Conservation (phyloP, 2,888 invertebrate species). For the Druceiella hillmani region DNA sequence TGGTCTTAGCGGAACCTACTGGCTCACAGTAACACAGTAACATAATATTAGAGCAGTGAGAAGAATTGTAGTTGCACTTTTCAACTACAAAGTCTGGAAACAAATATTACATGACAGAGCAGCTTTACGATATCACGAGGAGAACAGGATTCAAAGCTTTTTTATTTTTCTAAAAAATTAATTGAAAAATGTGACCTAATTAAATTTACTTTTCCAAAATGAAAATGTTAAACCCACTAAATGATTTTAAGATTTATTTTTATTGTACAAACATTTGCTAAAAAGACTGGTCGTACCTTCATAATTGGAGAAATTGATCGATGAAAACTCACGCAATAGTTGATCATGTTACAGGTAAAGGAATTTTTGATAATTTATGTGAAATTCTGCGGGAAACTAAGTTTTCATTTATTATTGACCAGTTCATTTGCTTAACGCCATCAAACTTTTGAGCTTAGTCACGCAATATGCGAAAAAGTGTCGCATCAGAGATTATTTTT, state of each 20-base stretch:
- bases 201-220: conserved; percentile 25
- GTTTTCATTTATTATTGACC: too few relatives aligned
- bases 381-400: too few relatives aligned
- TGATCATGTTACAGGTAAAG: too few relatives aligned
- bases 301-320: conserved; percentile 23
- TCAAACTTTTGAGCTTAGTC: too few relatives aligned
- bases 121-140: conserved; percentile 23
- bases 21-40: conserved; percentile 22
- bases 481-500: too few relatives aligned
- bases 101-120: conserved; percentile 24
- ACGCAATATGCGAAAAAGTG: too few relatives aligned
- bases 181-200: conserved; percentile 22
- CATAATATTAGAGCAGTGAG: conserved; percentile 27
- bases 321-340: too few relatives aligned
- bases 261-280: conserved; percentile 22
- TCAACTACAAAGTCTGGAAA: conserved; percentile 22
- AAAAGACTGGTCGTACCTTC: conserved; percentile 24
- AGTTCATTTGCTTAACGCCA: too few relatives aligned
- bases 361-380: too few relatives aligned
- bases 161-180: conserved; percentile 22
- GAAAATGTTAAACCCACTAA: conserved; percentile 22
- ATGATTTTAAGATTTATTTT: too few relatives aligned
- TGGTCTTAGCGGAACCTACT: conserved; percentile 24
- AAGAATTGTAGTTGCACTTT: conserved; percentile 26
- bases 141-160: conserved; percentile 20